Base-by-base conservation (phyloP, 2,113 vertebrate genomes). In the human (Homo sapiens) region DNA sequence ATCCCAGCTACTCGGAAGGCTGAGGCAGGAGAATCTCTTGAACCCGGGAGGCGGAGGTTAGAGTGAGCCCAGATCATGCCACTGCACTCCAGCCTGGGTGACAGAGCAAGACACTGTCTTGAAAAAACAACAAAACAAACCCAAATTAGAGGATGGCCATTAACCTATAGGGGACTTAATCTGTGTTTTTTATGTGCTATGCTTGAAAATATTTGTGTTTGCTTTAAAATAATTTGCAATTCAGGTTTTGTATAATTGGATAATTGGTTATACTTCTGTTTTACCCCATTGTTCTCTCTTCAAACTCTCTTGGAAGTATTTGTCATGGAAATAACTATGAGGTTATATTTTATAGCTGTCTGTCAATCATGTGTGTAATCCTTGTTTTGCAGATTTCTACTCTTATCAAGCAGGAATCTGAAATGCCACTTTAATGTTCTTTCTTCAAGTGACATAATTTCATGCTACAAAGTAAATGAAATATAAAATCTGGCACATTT, bases 371-470 rank as follows among this genome's bases (percentile, higher is more conserved):
- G 18, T 25, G 2, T 73, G 13, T 66, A 32, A 79, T 73, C 8
- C 27, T 93, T 81, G 23, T 93, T 94, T 70, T 90, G 30, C 43
- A 87, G 89, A 81, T 4, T 86, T 92, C 52, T 78, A 16, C 40
- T 92, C 8, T 32, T 57, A 32, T 52, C 73, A 85, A 85, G 14
- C 40, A 76, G 52, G n/a, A 76, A 87, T 90, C 35, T 9, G 83
- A 59, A 92, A 30, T 61, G 6, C 59, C 48, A 1, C 6, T 40
- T 79, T 32, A 73, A 2, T 12, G 70, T 80, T 50, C 32, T 86
- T 8, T 50, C 89, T 35, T 96, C 32, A 55, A 52, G 81, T 96
- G 73, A 86, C 13, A 32, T 48, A 76, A 85, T 93, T 96, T 86
- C 89, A 76, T 87, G 14, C 17, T 64, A n/a, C 4, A 16, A 66